Base-by-base conservation (phyloP, 2,888 invertebrate genomes). In the Auanema freiburgensis region DNA sequence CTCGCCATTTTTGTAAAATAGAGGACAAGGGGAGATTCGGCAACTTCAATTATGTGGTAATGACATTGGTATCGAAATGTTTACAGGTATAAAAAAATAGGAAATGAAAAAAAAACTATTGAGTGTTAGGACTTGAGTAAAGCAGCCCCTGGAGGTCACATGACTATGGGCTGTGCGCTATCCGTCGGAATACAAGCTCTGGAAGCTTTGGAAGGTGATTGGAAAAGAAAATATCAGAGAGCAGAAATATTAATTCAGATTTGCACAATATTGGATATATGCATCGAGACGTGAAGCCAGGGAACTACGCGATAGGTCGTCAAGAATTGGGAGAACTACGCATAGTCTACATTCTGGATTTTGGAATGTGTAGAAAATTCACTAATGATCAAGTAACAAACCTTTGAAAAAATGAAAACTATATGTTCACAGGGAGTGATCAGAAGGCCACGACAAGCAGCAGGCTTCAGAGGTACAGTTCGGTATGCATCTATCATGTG, bases 41-140 rank as follows among this genome's bases (percentile, higher is more conserved):
- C 44, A 67, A 61, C 63, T 78, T 79, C 72, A 78, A 79, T 71
- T 79, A 72, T 52, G 79, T 76, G 42, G 76, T 79, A 12, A 79
- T 79, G 77, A 76, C 76, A 11, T 65, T 80, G 5, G 80, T 81
- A 61, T 80, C 80, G 24, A 81, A 81, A 44, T 80, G 77, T 33
- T 68, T 80, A 33, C 64, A 72, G 49, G 62, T 62, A 46, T 12
- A 57, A 18, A 11, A 11, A 23, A 58, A 10, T 10, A 10, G 21
- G n/a, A 11, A 21, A 24, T n/a, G 16, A 6, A 57, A 21, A 50
- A n/a, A 2, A 25, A 49, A 6, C 16, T 14, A 33, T 10, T 33
- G 21, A 4, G 8, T 58, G 60, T 8, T 12, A 66, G 42, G 74
- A 74, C 50, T 57, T 74, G 58, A 67, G 62, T 56, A 72, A 72